Evolutionary conservation across 2,888 invertebrate species (phyloP).

Genomic region (Portevinia maculata): DNA sequence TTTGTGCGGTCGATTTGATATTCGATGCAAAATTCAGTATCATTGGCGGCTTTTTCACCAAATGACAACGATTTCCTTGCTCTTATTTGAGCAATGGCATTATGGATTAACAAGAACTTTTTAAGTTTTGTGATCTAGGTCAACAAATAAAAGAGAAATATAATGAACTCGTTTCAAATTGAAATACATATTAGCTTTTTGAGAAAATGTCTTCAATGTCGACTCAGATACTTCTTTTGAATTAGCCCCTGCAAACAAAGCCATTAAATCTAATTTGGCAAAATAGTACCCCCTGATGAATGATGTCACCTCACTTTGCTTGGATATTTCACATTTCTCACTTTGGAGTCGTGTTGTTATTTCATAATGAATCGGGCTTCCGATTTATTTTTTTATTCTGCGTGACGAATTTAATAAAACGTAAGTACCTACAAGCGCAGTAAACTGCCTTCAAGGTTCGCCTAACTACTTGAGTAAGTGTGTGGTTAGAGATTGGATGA

Average conservation of each 20-base stretch:
- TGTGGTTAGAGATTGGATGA: neutral
- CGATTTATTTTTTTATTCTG: slow-evolving; percentile 14
- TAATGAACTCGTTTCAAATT: slow-evolving; percentile 15
- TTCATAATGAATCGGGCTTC: slow-evolving; percentile 17
- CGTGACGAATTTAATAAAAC: slow-evolving; percentile 57
- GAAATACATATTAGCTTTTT: slow-evolving; percentile 25
- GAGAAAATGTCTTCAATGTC: slow-evolving; percentile 34
- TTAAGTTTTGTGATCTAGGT: neutral
- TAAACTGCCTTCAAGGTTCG: slow-evolving; percentile 29
- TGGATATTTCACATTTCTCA: slow-evolving; percentile 22
- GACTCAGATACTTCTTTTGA: slow-evolving; percentile 22
- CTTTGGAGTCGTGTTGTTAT: slow-evolving; percentile 30
- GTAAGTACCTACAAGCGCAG: slow-evolving; percentile 14
- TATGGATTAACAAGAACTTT: neutral
- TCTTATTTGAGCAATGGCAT: slow-evolving; percentile 7
- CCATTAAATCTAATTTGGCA: slow-evolving; percentile 47
- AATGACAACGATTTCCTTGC: slow-evolving; percentile 2
- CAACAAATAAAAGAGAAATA: neutral
- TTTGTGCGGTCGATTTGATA: slow-evolving; percentile 9
- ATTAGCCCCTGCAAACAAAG: slow-evolving; percentile 1
- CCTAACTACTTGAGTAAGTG: neutral
- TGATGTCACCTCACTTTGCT: slow-evolving; percentile 42
- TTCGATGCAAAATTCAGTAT: slow-evolving; percentile 17
- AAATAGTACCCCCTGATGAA: slow-evolving; percentile 10
- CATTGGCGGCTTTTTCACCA: slow-evolving; percentile 11